Evolutionary conservation across 2,888 invertebrate species (phyloP).

Genomic region (Heliconius erato): DNA sequence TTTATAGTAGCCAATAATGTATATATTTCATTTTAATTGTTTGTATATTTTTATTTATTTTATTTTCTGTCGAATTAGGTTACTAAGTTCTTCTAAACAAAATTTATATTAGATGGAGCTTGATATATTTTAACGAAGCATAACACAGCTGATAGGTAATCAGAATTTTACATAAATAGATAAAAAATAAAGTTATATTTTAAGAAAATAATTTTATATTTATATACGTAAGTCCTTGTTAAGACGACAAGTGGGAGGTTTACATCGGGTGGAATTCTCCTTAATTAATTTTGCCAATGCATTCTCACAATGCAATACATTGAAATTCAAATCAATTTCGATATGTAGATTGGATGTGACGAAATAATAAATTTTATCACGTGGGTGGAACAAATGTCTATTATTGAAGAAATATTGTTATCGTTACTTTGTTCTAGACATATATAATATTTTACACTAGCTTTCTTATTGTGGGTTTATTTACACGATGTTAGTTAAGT

Average conservation of each 20-base stretch:
- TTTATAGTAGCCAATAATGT: too few species aligned
- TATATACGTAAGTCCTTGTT: neutral
- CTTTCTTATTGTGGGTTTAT: neutral
- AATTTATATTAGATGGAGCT: too few species aligned
- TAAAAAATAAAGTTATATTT: too few species aligned
- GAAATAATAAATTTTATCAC: slow-evolving; percentile 34
- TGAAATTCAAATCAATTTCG: slow-evolving; percentile 34
- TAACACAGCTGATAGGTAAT: too few species aligned
- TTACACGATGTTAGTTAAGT: too few species aligned
- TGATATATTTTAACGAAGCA: too few species aligned
- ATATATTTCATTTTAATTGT: too few species aligned
- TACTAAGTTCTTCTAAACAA: too few species aligned
- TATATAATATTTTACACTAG: neutral
- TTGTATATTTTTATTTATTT: too few species aligned
- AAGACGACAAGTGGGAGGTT: slow-evolving; percentile 30
- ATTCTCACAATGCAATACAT: slow-evolving; percentile 38
- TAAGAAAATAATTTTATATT: neutral
- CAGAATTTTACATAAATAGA: too few species aligned
- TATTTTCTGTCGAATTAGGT: too few species aligned
- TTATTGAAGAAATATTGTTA: slow-evolving; percentile 23
- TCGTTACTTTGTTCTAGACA: neutral
- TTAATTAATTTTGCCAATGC: slow-evolving; percentile 45
- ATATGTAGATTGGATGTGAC: slow-evolving; percentile 44
- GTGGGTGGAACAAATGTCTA: slow-evolving; percentile 31
- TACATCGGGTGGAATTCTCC: slow-evolving; percentile 41